These are phyloP conservation scores for Corticium candelabrum DNA, from an alignment of 37 sponge, comb jelly and placozoan genomes.

Conservation along the genomic window DNA sequence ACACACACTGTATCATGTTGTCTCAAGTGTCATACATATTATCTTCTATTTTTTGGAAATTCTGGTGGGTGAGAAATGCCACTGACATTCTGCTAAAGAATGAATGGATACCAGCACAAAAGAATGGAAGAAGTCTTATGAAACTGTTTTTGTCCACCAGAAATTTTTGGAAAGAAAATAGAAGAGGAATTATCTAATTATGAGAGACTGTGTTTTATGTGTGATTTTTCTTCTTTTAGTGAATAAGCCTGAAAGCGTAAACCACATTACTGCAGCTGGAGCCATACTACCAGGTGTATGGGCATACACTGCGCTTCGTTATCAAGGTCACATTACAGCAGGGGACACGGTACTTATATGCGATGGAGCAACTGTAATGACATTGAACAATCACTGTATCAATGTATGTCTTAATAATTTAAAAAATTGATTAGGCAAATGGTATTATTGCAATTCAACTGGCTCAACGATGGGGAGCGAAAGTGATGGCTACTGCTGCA, in stretches of 20 bases:
- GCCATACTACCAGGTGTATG: neutral
- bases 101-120: no score
- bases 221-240: constrained; percentile 5
- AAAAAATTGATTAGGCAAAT: constrained; percentile 12
- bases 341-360: constrained; percentile 6
- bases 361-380: constrained; percentile 11
- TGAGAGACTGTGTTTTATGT: neutral
- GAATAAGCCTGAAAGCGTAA: neutral
- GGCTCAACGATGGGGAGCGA: constrained; percentile 29
- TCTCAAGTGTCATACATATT: no score
- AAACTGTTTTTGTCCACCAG: no score
- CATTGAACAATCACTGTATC: neutral
- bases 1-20: no score
- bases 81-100: no score
- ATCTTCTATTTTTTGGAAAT: no score
- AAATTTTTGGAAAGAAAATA: no score
- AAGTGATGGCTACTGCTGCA: constrained; percentile 60
- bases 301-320: constrained; percentile 11
- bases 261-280: neutral
- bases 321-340: neutral
- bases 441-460: constrained; percentile 42
- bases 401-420: no score
- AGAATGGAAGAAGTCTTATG: no score
- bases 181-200: no score
- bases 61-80: no score